Percentiles rank a stretch among this genome's conserved stretches.
Evolutionary conservation across 2,113 vertebrate genomes (phyloP).

Genomic region (Hipposideros armiger): DNA sequence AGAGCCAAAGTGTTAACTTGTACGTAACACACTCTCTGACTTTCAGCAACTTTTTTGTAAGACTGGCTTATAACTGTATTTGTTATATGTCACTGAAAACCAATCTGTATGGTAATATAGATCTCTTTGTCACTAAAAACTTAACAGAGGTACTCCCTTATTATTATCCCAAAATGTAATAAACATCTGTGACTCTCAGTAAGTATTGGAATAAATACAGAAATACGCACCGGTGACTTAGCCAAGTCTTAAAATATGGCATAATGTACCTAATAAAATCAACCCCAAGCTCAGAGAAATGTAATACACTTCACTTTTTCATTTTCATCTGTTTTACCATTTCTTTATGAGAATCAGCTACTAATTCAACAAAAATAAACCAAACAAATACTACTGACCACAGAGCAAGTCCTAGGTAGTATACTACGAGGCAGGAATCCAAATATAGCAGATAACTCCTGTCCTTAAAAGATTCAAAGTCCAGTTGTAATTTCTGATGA

Average conservation of each 20-base stretch:
- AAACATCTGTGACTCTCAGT: neutral
- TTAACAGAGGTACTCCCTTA: neutral
- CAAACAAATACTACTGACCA: neutral
- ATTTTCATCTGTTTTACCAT: neutral
- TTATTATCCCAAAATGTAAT: neutral
- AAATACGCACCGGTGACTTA: neutral
- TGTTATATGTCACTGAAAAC: neutral
- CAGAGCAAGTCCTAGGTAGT: neutral
- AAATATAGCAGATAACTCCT: neutral
- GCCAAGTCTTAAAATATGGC: neutral
- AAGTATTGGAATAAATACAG: neutral
- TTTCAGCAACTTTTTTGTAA: neutral
- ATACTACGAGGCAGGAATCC: neutral
- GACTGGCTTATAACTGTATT: fast-evolving
- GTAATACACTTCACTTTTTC: neutral
- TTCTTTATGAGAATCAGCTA: neutral
- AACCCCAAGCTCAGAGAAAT: neutral
- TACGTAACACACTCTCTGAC: neutral
- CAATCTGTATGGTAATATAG: neutral
- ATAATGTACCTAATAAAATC: neutral
- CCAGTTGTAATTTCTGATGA: neutral
- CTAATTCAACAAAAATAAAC: neutral
- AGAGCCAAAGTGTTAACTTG: neutral
- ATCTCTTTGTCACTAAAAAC: neutral
- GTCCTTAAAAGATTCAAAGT: neutral